Conservation (phyloP, 1,140 invertebrate genomes). For the Andrena cerasifolii region DNA sequence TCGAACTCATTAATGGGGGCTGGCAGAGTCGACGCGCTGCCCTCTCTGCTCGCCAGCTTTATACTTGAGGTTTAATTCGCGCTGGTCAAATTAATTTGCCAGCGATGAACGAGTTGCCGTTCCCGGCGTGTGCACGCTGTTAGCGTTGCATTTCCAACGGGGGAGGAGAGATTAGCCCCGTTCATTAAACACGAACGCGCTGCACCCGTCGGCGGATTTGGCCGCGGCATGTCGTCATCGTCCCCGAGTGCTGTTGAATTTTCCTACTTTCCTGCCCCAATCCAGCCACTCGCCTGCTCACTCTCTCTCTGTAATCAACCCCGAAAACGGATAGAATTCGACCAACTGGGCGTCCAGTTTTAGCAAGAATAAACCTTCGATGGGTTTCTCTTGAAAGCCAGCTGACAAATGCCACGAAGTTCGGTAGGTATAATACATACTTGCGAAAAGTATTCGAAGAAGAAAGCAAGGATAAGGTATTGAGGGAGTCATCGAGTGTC, state of each 20-base stretch:
- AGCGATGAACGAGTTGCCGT: constrained; percentile 74
- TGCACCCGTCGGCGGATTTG: constrained; percentile 54
- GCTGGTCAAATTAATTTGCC: constrained; percentile 79
- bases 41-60: constrained; percentile 63
- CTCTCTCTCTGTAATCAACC: constrained; percentile 42
- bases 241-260: constrained; percentile 62
- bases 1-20: constrained; percentile 77
- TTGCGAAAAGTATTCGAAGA: too few species aligned
- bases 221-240: constrained; percentile 53
- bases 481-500: too few species aligned
- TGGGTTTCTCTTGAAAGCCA: neutral
- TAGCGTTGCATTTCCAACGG: constrained; percentile 68
- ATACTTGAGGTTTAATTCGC: constrained; percentile 79
- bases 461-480: too few species aligned
- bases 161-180: constrained; percentile 70
- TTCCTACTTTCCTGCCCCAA: constrained; percentile 50
- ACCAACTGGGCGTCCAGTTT: constrained; percentile 12
- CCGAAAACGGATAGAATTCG: constrained; percentile 18
- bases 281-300: neutral
- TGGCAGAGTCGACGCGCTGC: constrained; percentile 58
- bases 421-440: too few species aligned
- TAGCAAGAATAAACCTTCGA: neutral
- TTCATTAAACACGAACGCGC: constrained; percentile 74
- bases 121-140: constrained; percentile 57
- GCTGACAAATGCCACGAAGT: too few species aligned